A percentile compares a stretch with the other conserved stretches of the same genome.
Conservation (phyloP, 2,888 invertebrate genomes). For the Aporophyla lueneburgensis region DNA sequence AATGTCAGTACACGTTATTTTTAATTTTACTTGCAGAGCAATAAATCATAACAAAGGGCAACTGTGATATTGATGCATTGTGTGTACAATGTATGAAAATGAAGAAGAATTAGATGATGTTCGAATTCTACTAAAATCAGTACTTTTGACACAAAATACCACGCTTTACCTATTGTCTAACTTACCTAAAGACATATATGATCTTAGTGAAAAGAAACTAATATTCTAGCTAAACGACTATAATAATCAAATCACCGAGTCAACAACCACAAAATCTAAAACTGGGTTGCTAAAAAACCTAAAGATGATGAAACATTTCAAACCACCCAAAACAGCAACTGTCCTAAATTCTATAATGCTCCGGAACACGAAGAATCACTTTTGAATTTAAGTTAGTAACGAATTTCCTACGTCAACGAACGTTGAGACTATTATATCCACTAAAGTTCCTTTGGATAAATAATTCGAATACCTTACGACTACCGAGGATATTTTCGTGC, state of each 20-base stretch:
- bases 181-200: neutral
- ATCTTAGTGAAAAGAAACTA: neutral
- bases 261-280: neutral
- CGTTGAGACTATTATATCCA: constrained; percentile 45
- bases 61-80: constrained; percentile 9
- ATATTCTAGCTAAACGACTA: neutral
- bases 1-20: constrained; percentile 71
- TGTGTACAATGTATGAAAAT: neutral
- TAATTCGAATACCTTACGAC: constrained; percentile 56
- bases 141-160: neutral
- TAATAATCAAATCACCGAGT: constrained; percentile 22
- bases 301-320: neutral
- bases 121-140: neutral
- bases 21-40: constrained; percentile 54
- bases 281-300: neutral
- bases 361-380: constrained; percentile 36
- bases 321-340: constrained; percentile 27
- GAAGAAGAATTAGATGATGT: neutral
- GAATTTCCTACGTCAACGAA: constrained; percentile 43
- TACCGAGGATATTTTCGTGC: constrained; percentile 62
- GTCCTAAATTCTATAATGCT: constrained; percentile 41
- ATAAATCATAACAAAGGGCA: constrained; percentile 40
- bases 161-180: neutral
- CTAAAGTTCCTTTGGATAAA: constrained; percentile 49
- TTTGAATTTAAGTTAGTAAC: constrained; percentile 50